Evolutionary conservation across 2,797 vertebrate species (phyloP), one percentile per base, ranked within the genome.

Genomic region (Brachyalestes nurse): DNA sequence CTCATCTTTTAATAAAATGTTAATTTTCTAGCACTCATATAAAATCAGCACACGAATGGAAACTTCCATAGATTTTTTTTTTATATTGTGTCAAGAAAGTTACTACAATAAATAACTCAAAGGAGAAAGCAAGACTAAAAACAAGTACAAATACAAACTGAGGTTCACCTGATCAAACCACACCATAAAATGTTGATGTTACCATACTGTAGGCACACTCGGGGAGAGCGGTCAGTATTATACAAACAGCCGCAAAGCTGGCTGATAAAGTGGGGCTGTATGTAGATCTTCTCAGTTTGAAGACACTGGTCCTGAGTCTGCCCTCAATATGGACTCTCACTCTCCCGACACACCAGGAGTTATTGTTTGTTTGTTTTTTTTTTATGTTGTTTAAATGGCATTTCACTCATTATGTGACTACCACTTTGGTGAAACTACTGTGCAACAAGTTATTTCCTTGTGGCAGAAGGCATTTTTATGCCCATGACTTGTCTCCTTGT

Each of bases 51-150:
- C 64, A 75, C 62, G 42, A 45, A 7, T 45, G 21, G 34, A 61
- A 67, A 12, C 6, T 60, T 78, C 38, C 5, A 78, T 45, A 67
- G 51, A n/a, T 25, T 61, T 79, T 78, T 78, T 51, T 76, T 70
- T 72, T 72, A 74, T 82, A 79, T 70, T 42, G 64, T 70, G 62
- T 75, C 55, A 83, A 75, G 72, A 81, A 66, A 64, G 45, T 69
- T 78, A 28, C 17, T 40, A 78, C 76, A 82, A 79, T 79, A 83
- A 75, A 79, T 79, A 75, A 81, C 16, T 0, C 12, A 72, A 66
- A 77, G 45, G 64, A 75, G 55, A 23, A 74, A 62, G 45, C 21
- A 72, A 38, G 21, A 47, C 34, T 79, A 78, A 82, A 75, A 82
- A 69, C 64, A n/a, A 28, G 71, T 74, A 70, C 62, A 75, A 83